Evolutionary conservation across 2,797 vertebrate genomes (phyloP), one percentile per base, ranked within the genome.

Genomic region (Paedocypris micromegethes): DNA sequence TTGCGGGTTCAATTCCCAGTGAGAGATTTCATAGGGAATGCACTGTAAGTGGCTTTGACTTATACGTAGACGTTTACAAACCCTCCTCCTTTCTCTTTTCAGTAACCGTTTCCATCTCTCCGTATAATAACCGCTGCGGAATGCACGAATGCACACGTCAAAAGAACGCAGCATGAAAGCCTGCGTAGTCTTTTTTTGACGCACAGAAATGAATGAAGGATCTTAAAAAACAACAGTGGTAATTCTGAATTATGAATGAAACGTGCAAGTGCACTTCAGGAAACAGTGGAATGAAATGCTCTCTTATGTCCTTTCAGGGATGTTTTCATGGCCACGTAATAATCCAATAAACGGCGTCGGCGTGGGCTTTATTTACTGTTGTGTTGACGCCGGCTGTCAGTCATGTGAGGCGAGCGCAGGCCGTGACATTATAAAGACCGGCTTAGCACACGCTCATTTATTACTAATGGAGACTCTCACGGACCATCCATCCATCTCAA

Each of bases 391-490:
- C 47, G 57, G 70, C 64, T 75, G 66, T 68, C 75, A 55, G 59
- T 71, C 64, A 66, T 47, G 40, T 59, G 49, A 57, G 53, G 50
- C 41, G 5, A 72, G 46, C 51, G 62, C 57, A 72, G 68, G 55
- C 49, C 46, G 53, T 57, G 66, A 74, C 54, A 68, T 66, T 75
- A 66, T 45, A 72, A 71, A 66, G 60, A 64, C 53, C 50, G 38
- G 42, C 72, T 67, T 44, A 58, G 6, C 37, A 49, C 68, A 60
- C 51, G 44, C 70, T 64, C 72, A 64, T 76, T 76, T 69, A 71
- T 72, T 50, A 70, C 60, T 72, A 69, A 41, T 60, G 68, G 62
- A 40, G 3, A 37, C 50, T 52, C 57, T 50, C 58, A 56, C 41
- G 55, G 58, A 47, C 5, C 49, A 23, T 23, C 23, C 23, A 23